Evolutionary conservation across 2,888 invertebrate species (phyloP), one percentile per base, ranked within the genome.

Genomic region (Gastracanthus pulcherrimus): DNA sequence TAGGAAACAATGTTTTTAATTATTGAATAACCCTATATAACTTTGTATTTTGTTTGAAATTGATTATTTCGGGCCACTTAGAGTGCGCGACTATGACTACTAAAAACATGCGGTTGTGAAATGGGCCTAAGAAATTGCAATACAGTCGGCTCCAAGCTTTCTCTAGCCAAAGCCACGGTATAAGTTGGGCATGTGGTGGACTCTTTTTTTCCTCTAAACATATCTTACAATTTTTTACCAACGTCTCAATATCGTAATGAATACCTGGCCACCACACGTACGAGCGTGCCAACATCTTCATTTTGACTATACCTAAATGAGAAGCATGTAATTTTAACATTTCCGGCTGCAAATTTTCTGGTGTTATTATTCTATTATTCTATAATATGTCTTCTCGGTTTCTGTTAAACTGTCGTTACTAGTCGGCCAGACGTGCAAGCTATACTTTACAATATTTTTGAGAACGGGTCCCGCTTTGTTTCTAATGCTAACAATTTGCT

Each of bases 231-330:
- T 13, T 1, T 34, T 34, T 71, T 6, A 36, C 67, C 5, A 26
- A 1, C 0, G 26, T 0, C 11, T 67, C 45, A 16, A 67, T 45
- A 29, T 67, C 67, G 7, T 7, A 2, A 26, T 71, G 19, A 9
- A 55, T 55, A 6, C 34, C 55, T 34, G 70, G 70, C 70, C 55
- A 71, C 31, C 55, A 71, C 0, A 55, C 70, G 23, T 34, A 55
- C 0, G 70, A 71, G 3, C 70, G n/a, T 0, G 70, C 70, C 2
- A 71, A 23, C 51, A 55, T 55, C 36, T 55, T 71, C 16, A 60
- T 60, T 60, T 60, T 60, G 1, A 60, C 60, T 2, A 60, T 60
- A 3, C 60, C 60, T 31, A 60, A 31, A 31, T 60, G 60, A 6
- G 60, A 60, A 0, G 5, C 0, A n/a, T 60, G 60, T 3, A 60